Evolutionary conservation across 2,888 invertebrate genomes (phyloP), one percentile per base, ranked within the genome.

Genomic region (Artemia sinica): DNA sequence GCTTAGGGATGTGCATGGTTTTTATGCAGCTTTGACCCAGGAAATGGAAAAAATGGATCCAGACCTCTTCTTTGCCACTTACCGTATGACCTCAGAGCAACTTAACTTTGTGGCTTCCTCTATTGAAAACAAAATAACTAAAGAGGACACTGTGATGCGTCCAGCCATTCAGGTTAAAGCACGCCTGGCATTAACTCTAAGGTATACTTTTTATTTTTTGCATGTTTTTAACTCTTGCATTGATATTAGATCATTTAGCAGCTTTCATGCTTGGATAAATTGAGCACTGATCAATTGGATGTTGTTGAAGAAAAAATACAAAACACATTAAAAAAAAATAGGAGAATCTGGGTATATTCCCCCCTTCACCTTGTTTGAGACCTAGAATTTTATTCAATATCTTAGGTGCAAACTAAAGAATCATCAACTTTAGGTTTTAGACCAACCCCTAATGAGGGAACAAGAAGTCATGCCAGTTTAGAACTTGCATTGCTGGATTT

Each of bases 1-100:
- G 58, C 58, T 58, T 14, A 58, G 58, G 14, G 58, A 58, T 58
- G 58, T 14, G 14, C 58, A 58, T 58, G 58, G 58, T 58, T 14
- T 58, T n/a, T 8, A 14, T n/a, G 58, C 7, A 14, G 14, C 58
- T 14, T 14, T 58, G 58, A 58, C 58, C 58, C n/a, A 14, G 14
- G 7, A 58, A 14, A 58, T 58, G 58, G 58, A 58, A 8, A 8
- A 58, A 8, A 14, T 14, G n/a, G 58, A 58, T 14, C 9, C n/a
- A 58, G 58, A 58, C 7, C n/a, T 58, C n/a, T 58, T 58, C 58
- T 58, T 58, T 58, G n/a, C 14, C 18, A 18, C 18, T 18, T 18
- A 18, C 18, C 1, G 18, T 18, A 18, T 18, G 18, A 18, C 18
- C 18, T n/a, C 14, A 14, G n/a, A 14, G n/a, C 6, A 58, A 14